These are phyloP conservation scores for Cryptotermes secundus DNA, from an alignment of 1,140 invertebrate species.

Conservation along the genomic window DNA sequence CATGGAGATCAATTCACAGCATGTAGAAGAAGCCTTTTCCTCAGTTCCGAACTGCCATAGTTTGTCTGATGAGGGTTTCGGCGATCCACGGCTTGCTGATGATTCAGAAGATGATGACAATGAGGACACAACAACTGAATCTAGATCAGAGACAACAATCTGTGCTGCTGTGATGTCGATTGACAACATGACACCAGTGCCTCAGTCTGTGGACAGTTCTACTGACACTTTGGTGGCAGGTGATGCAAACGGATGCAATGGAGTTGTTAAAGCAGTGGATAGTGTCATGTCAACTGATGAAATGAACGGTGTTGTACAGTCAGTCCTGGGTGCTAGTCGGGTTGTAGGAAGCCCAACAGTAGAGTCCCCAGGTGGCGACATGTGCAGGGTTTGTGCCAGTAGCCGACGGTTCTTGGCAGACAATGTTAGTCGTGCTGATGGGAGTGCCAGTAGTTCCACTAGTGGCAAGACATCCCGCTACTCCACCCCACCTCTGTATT, in stretches of 20 bases:
- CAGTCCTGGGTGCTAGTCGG: background rate
- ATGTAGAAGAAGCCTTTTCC: background rate
- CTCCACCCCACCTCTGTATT: conserved; percentile 46
- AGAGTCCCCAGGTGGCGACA: background rate
- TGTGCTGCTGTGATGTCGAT: background rate
- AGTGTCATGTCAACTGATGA: background rate
- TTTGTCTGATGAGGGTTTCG: background rate
- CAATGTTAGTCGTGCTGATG: conserved; percentile 23
- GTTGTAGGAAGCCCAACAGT: background rate
- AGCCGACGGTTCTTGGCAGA: conserved; percentile 30
- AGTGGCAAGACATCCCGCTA: conserved; percentile 41
- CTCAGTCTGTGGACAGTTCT: conserved; percentile 52
- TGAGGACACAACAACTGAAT: conserved; percentile 11
- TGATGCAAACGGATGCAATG: background rate
- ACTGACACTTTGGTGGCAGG: conserved; percentile 49
- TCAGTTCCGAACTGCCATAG: background rate
- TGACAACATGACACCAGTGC: background rate
- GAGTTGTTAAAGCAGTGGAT: background rate
- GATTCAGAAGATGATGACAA: conserved; percentile 7
- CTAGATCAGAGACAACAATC: conserved; percentile 5
- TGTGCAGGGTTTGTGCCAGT: conserved; percentile 28
- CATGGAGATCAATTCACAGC: background rate
- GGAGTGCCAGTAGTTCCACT: conserved; percentile 26
- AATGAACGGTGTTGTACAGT: background rate
- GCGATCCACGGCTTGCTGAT: background rate